Percentiles rank a stretch among this genome's conserved stretches.
Conservation (phyloP, 2,888 invertebrate species). For the Phengaris arion region DNA sequence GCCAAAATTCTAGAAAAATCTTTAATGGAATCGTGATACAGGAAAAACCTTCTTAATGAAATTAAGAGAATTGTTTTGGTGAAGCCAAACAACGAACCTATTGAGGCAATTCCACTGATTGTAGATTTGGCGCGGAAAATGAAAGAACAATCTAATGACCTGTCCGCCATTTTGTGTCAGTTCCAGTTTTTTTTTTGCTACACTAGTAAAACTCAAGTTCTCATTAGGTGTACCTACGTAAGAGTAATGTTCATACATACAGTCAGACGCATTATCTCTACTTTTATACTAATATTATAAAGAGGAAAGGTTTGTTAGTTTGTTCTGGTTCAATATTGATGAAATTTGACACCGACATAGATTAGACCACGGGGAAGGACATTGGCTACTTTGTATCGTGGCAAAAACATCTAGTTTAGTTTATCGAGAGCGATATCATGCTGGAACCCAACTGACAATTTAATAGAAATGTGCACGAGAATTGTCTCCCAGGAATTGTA, state of each 20-base stretch:
- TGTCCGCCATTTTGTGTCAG: neutral
- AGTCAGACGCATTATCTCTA: neutral
- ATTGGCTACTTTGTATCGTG: too few species aligned
- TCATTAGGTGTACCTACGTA: neutral
- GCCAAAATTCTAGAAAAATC: conserved; percentile 17
- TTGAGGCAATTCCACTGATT: conserved; percentile 16
- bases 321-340: too few species aligned
- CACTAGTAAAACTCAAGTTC: conserved; percentile 3
- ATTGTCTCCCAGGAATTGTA: neutral
- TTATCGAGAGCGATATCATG: too few species aligned
- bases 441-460: too few species aligned
- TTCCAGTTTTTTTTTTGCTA: neutral
- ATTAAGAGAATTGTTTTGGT: conserved; percentile 25
- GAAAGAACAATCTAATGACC: neutral
- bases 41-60: conserved; percentile 25
- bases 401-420: too few species aligned
- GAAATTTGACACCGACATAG: too few species aligned
- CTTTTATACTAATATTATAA: too few species aligned
- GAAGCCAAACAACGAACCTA: conserved; percentile 28
- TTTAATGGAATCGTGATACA: neutral
- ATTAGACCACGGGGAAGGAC: too few species aligned
- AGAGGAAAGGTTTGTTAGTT: too few species aligned
- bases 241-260: neutral
- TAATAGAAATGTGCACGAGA: too few species aligned
- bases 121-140: conserved; percentile 26